A percentile compares a stretch with the other conserved stretches of the same genome.
Evolutionary conservation across 2,113 vertebrate species (phyloP).

Genomic region (Melanocharis versteri): DNA sequence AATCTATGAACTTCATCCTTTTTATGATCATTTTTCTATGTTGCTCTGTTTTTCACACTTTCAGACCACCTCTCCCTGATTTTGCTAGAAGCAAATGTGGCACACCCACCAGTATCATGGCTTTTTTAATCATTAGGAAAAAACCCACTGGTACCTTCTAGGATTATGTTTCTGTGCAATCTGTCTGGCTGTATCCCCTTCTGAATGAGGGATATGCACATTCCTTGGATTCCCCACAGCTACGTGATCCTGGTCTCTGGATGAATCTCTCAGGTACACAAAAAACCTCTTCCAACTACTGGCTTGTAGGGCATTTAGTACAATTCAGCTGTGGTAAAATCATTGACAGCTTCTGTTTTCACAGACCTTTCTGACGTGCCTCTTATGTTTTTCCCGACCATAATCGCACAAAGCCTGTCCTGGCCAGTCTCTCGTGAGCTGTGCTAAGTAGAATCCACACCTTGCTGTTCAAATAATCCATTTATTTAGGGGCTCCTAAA

Average conservation of each 20-base stretch:
- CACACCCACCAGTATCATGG: neutral
- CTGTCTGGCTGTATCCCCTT: neutral
- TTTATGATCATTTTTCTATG: neutral
- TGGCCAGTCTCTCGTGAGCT: neutral
- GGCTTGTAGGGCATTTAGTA: neutral
- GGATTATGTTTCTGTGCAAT: neutral
- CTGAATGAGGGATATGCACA: accelerated
- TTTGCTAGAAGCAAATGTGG: neutral
- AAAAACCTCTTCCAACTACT: neutral
- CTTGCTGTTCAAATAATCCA: neutral
- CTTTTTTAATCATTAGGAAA: neutral
- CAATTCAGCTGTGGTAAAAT: neutral
- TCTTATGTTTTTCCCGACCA: accelerated
- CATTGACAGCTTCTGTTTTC: neutral
- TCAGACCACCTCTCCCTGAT: neutral
- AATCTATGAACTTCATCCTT: neutral
- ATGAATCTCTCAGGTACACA: neutral
- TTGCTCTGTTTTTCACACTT: neutral
- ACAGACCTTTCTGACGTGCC: neutral
- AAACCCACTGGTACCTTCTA: neutral
- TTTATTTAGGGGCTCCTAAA: neutral
- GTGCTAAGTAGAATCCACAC: neutral
- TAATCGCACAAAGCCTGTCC: neutral
- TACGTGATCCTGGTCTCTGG: neutral
- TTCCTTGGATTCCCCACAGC: neutral